A percentile compares a stretch with the other conserved stretches of the same genome.
Conservation (phyloP, 2,113 vertebrate genomes). For the Xerus inauris region DNA sequence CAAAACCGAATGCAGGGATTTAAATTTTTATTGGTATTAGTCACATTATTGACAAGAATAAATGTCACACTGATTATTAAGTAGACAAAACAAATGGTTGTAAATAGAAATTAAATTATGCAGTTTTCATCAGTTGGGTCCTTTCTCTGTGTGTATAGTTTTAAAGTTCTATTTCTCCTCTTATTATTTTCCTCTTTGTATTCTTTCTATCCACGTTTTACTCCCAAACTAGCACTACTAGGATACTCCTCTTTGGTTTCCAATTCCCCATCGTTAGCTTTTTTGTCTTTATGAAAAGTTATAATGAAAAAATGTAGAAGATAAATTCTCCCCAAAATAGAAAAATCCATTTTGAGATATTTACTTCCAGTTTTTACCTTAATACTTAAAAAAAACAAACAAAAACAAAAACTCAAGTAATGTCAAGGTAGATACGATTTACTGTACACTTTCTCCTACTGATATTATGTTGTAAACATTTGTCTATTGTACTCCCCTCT, state of each 20-base stretch:
- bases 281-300: not conserved
- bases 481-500: not conserved
- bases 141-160: not conserved
- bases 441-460: not conserved
- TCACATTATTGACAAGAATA: not conserved
- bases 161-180: not conserved
- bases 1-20: not conserved
- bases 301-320: not conserved
- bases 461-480: not conserved
- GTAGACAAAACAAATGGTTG: not conserved
- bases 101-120: not conserved
- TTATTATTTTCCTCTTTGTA: not conserved
- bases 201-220: not conserved
- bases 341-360: conserved; percentile 3
- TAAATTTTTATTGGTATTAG: not conserved
- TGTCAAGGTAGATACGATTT: not conserved
- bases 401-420: not conserved
- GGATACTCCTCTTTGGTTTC: not conserved
- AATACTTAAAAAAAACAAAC: not conserved
- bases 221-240: not conserved
- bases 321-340: conserved; percentile 15
- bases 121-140: not conserved
- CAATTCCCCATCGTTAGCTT: not conserved
- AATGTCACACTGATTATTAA: not conserved
- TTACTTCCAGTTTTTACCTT: conserved; percentile 19